Base-by-base conservation (phyloP, 2,797 vertebrate species). In the Sebastes vulpes region DNA sequence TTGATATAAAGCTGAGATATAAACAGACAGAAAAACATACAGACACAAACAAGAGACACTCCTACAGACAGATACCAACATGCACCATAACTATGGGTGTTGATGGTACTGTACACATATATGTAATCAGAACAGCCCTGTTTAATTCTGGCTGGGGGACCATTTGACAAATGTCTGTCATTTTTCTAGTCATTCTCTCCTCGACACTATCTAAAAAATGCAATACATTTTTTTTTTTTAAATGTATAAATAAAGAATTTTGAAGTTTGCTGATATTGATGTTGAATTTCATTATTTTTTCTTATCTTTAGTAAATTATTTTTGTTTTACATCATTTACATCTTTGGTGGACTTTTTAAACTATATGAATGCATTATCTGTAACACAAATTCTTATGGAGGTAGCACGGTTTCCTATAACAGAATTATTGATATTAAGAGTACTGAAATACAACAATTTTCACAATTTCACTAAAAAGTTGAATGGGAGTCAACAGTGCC, bases 1-100 rank as follows among this genome's bases (percentile, higher is more conserved):
- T 85, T 28, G 70, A 68, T 81, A 88, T 54, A 71, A 16, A 58
- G 50, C 9, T 18, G 38, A 77, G 38, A 77, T 38, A 73, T 16
- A 54, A 57, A 66, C 18, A 68, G 38, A 74, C 50, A 77, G 9
- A 65, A 65, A 74, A 46, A 65, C 6, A 54, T 5, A 23, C 1
- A 48, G 54, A 67, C 6, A 67, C 25, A 65, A 70, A 76, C 46
- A 69, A 59, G 20, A 70, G 6, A 61, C 7, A 38, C 72, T 72
- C 46, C 2, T 5, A 25, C 42, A 58, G 9, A 60, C 26, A 11
- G 7, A 48, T 7, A 38, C 18, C 1, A 20, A 59, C 54, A 29
- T n/a, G 23, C 3, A 52, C 11, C 25, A 53, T 64, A 26, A 58
- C 35, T 66, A 2, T 68, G 38, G 23, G 29, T 32, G 20, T 2